Percentiles rank a stretch among this genome's conserved stretches.
These are phyloP conservation scores for Bursaphelenchus okinawaensis DNA, from an alignment of 2,888 invertebrate species.

Conservation along the genomic window DNA sequence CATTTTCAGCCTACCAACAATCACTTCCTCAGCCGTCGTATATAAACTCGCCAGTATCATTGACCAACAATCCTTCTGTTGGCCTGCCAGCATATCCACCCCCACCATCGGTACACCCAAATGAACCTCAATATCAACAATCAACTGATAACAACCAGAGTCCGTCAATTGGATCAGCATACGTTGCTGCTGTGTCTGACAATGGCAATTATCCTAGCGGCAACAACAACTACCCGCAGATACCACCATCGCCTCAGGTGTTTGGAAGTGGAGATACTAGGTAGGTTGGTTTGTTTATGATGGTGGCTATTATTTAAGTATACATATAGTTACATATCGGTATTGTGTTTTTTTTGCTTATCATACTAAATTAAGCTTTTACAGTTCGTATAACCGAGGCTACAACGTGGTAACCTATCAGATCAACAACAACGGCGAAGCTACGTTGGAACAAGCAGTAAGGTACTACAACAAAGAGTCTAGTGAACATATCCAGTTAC, in stretches of 20 bases:
- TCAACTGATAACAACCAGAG: neutral
- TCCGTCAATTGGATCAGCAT: neutral
- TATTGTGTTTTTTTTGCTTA: no score
- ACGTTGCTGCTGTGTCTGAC: neutral
- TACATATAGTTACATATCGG: no score
- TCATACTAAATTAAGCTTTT: no score
- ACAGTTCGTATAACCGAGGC: neutral
- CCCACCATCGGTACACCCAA: neutral
- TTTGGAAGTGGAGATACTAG: neutral
- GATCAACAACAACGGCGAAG: neutral
- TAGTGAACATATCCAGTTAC: neutral
- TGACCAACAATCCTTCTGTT: neutral
- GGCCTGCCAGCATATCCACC: neutral
- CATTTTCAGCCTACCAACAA: neutral
- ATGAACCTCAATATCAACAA: neutral
- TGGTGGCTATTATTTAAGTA: no score
- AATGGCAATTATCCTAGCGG: neutral
- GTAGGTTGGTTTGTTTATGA: no score
- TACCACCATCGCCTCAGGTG: neutral
- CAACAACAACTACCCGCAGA: neutral
- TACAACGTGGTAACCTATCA: neutral
- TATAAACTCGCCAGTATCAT: neutral
- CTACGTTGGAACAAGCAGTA: neutral
- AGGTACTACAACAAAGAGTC: neutral
- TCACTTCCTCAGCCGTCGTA: neutral